A percentile compares a stretch with the other conserved stretches of the same genome.
These are phyloP conservation scores for Caenorhabditis doughertyi DNA, from an alignment of 2,888 invertebrate species.

Conservation along the genomic window DNA sequence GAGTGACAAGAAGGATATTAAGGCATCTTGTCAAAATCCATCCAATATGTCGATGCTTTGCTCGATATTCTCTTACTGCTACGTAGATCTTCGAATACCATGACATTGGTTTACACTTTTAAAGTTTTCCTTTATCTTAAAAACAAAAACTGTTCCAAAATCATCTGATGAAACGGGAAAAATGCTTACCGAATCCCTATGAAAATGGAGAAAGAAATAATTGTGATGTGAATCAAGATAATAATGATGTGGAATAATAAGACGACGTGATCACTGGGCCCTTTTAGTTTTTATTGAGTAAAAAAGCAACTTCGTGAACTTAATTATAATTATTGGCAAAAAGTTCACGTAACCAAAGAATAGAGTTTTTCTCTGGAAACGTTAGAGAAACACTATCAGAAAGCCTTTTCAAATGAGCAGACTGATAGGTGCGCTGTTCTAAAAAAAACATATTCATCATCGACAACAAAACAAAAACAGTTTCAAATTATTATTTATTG, in stretches of 20 bases:
- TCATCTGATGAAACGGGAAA: not conserved
- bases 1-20: slow-evolving; percentile 62
- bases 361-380: too few relatives aligned
- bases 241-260: not conserved
- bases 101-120: slow-evolving; percentile 72
- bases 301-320: not conserved
- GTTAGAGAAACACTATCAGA: too few relatives aligned
- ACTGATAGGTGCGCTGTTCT: too few relatives aligned
- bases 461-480: not conserved
- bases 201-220: slow-evolving; percentile 23
- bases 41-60: slow-evolving; percentile 53
- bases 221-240: not conserved
- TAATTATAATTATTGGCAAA: too few relatives aligned
- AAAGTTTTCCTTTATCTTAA: slow-evolving; percentile 25
- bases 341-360: too few relatives aligned
- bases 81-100: slow-evolving; percentile 79
- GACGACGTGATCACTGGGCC: not conserved
- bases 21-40: slow-evolving; percentile 63
- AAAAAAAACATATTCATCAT: not conserved
- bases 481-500: slow-evolving; percentile 43
- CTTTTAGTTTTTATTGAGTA: not conserved
- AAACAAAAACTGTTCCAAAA: not conserved
- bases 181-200: slow-evolving; percentile 12
- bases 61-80: slow-evolving; percentile 72
- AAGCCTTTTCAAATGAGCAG: too few relatives aligned